Evolutionary conservation across 2,113 vertebrate genomes (phyloP), one percentile per base, ranked within the genome.

Genomic region (Malurus melanocephalus): DNA sequence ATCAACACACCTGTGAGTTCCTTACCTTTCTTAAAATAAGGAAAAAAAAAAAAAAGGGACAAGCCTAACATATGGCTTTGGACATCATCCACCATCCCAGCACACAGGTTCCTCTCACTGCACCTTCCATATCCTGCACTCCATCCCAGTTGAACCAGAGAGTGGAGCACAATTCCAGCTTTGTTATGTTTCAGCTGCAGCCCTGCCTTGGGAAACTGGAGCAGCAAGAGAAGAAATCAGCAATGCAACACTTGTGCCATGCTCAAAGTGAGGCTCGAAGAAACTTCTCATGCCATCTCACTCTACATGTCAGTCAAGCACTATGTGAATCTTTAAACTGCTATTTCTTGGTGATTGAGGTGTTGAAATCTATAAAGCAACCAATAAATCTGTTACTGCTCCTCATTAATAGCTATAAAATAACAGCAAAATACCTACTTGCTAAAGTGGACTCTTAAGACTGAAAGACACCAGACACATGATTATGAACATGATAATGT

Each of bases 1-100:
- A 75, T 32, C 88, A 88, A 61, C 56, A 67, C 51, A 91, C 22
- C 46, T 55, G 49, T 7, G 11, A 78, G 21, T 20, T 80, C n/a
- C 80, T 85, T 71, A 67, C 9, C 42, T 74, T 74, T 33, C 67
- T 59, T 69, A 82, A 90, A 85, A 83, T 28, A 66, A 79, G 35
- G 22, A 42, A 21, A 23, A 62, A 53, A 20, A 62, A 62, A 64
- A 72, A 10, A 32, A 64, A 35, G 30, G 72, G 28, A 78, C 7
- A 57, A 91, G 57, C 6, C 24, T 71, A 64, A 62, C 11, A 69
- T 12, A 7, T 52, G 21, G 23, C 33, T 82, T 59, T 51, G 27
- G 35, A 68, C 32, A 85, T 16, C 59, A 49, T 28, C 33, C 55
- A 57, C 30, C 40, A 79, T 32, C 23, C 48, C 57, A 64, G 33